Conservation (phyloP, 2,888 invertebrate genomes). For the Slavum lentiscoides region DNA sequence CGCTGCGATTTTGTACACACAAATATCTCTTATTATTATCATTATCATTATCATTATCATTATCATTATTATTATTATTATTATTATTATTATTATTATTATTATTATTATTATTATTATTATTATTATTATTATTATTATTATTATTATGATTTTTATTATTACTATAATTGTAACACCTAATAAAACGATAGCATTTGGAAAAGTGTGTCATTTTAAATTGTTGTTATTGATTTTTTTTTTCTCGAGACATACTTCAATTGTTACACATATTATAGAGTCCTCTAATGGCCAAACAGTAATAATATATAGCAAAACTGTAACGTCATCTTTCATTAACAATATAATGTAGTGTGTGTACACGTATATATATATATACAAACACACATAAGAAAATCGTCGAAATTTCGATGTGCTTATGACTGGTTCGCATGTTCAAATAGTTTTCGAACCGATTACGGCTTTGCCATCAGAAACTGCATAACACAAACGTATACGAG, state of each 20-base stretch:
- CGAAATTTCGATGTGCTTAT: too few species aligned
- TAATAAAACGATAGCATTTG: slow-evolving; percentile 35
- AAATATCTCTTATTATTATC: too few species aligned
- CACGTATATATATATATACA: too few species aligned
- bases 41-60: too few species aligned
- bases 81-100: slow-evolving; percentile 30
- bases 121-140: slow-evolving; percentile 34
- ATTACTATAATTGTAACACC: slow-evolving; percentile 22
- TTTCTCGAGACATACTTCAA: slow-evolving; percentile 10
- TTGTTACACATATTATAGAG: slow-evolving; percentile 6
- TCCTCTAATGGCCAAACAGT: neutral
- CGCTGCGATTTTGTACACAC: neutral
- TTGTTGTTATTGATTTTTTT: slow-evolving; percentile 23
- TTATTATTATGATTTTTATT: neutral
- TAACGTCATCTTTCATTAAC: slow-evolving; percentile 21
- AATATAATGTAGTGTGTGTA: too few species aligned
- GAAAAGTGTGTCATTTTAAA: slow-evolving; percentile 24
- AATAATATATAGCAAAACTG: slow-evolving; percentile 17
- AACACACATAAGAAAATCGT: too few species aligned
- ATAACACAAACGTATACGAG: too few species aligned
- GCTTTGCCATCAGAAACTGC: too few species aligned
- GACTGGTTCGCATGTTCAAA: too few species aligned
- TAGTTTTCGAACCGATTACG: too few species aligned
- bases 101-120: neutral
- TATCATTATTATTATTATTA: neutral